These are phyloP conservation scores for Babylonia areolata DNA, from an alignment of 1,140 invertebrate species.

Conservation along the genomic window DNA sequence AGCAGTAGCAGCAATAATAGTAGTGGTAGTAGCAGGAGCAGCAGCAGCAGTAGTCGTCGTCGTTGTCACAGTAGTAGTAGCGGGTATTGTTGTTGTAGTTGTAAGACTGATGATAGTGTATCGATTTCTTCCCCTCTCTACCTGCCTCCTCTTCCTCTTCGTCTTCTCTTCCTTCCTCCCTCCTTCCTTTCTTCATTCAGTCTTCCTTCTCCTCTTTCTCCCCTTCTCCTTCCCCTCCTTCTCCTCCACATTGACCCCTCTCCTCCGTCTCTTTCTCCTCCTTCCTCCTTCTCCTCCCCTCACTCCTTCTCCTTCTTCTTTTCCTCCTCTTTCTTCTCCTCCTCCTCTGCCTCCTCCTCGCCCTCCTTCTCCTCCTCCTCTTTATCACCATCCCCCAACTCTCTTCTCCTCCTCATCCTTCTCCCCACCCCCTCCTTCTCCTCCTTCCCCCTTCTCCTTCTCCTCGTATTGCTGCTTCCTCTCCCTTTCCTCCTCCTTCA, in stretches of 20 bases:
- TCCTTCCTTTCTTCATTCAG: neutral
- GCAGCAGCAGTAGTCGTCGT: too few relatives aligned
- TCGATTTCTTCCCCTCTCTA: neutral
- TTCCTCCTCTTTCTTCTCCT: too few relatives aligned
- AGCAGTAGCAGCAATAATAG: neutral
- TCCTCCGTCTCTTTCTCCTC: neutral
- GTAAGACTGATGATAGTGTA: too few relatives aligned
- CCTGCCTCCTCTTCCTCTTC: slow-evolving; percentile 4
- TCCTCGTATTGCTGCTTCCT: neutral
- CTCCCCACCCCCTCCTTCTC: too few relatives aligned
- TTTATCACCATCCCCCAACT: neutral
- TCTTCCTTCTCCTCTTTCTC: slow-evolving; percentile 5
- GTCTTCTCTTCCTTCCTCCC: neutral
- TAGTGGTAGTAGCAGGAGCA: too few relatives aligned
- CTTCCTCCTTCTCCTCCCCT: neutral
- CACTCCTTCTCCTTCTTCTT: neutral
- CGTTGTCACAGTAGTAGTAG: too few relatives aligned
- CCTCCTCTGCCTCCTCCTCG: too few relatives aligned
- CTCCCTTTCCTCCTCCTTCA: too few relatives aligned
- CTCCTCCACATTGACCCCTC: neutral
- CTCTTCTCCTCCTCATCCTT: too few relatives aligned
- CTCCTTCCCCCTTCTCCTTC: too few relatives aligned
- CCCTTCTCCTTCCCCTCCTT: neutral
- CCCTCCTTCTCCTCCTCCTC: neutral
- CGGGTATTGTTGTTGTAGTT: too few relatives aligned